Conservation (phyloP, 2,113 vertebrate genomes). For the Nerophis lumbriciformis region DNA sequence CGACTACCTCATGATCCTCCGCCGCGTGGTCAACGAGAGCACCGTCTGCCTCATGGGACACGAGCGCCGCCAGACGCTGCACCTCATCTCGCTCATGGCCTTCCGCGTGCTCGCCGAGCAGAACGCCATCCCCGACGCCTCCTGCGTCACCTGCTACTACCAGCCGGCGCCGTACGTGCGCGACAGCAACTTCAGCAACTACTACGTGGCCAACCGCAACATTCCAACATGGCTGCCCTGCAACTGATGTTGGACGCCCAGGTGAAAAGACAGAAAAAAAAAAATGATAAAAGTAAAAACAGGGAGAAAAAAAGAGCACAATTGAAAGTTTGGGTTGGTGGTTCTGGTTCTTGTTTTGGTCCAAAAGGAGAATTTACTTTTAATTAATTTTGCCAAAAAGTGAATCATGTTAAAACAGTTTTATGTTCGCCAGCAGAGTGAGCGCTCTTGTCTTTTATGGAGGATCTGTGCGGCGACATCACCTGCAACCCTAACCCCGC, state of each 20-base stretch:
- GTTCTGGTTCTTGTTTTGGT: not conserved
- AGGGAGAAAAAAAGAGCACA: not conserved
- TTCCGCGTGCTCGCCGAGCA: slow-evolving; percentile 89
- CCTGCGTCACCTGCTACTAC: slow-evolving; percentile 95
- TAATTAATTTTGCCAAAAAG: not conserved
- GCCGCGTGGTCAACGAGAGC: slow-evolving; percentile 92
- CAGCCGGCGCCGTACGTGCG: slow-evolving; percentile 94
- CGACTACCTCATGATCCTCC: slow-evolving; percentile 93
- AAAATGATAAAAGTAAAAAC: not conserved
- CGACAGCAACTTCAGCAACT: slow-evolving; percentile 96
- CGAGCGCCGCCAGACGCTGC: slow-evolving; percentile 90
- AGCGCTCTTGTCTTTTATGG: too few species aligned
- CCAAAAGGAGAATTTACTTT: not conserved
- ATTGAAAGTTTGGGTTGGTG: not conserved
- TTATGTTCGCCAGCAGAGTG: too few species aligned
- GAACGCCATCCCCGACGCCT: slow-evolving; percentile 88
- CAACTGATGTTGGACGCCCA: slow-evolving; percentile 73
- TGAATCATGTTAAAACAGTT: too few species aligned
- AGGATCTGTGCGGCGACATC: not conserved
- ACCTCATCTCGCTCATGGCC: slow-evolving; percentile 90
- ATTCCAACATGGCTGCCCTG: slow-evolving; percentile 97
- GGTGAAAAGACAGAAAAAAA: slow-evolving; percentile 22
- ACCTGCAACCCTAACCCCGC: slow-evolving; percentile 1
- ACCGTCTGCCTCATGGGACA: slow-evolving; percentile 98
- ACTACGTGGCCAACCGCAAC: slow-evolving; percentile 89